These are phyloP conservation scores for Alloscopus bannaensis DNA, from an alignment of 2,888 invertebrate genomes.

Conservation along the genomic window DNA sequence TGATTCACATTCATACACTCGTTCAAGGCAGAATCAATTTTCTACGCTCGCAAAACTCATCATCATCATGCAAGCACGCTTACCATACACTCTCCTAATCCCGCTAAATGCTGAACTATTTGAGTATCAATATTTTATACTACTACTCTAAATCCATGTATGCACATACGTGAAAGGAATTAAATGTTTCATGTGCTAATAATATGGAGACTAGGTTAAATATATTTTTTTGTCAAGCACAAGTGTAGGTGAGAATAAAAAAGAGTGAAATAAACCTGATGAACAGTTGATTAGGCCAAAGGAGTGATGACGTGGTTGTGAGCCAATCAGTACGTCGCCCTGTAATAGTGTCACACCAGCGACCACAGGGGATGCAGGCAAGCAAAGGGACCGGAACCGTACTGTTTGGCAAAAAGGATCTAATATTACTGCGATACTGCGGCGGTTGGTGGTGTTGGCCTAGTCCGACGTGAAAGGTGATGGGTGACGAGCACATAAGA, in stretches of 20 bases:
- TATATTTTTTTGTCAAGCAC: no score
- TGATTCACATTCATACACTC: background rate
- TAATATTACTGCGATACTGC: constrained; percentile 20
- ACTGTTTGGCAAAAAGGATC: constrained; percentile 50
- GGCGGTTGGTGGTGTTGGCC: constrained; percentile 55
- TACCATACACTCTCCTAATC: background rate
- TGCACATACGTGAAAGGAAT: background rate
- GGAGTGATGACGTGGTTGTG: constrained; percentile 57
- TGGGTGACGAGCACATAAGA: constrained; percentile 72
- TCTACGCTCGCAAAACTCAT: background rate
- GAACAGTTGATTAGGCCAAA: constrained; percentile 71
- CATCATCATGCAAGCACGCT: background rate
- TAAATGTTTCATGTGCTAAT: no score
- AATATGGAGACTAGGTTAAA: no score
- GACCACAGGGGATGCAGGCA: constrained; percentile 71
- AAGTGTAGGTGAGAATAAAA: no score
- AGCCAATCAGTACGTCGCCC: constrained; percentile 66
- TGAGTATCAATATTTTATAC: background rate
- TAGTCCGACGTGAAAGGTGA: constrained; percentile 69
- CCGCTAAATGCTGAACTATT: background rate
- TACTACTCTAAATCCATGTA: background rate
- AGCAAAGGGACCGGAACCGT: constrained; percentile 63
- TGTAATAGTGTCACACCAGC: constrained; percentile 70
- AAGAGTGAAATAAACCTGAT: constrained; percentile 65
- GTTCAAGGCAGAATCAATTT: constrained; percentile 3